These are phyloP conservation scores for Zelostemma sp. DNA, from an alignment of 1,140 invertebrate species.

Conservation along the genomic window DNA sequence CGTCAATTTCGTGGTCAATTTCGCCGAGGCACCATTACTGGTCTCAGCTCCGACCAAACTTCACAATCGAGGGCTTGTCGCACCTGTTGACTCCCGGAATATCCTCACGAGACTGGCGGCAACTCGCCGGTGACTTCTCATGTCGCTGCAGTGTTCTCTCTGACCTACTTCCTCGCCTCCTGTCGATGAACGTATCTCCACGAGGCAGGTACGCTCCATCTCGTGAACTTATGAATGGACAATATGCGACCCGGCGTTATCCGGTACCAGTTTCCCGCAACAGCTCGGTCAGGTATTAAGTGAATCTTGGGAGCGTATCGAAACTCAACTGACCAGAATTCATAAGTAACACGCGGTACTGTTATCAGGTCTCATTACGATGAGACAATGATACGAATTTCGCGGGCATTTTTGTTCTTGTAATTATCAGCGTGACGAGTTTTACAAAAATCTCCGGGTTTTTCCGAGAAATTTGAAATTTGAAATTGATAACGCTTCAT, in stretches of 20 bases:
- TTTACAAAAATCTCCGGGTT: too few species aligned
- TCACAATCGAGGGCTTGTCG: slow-evolving; percentile 40
- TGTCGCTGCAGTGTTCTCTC: slow-evolving; percentile 57
- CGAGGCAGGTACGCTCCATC: slow-evolving; percentile 8
- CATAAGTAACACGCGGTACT: background rate
- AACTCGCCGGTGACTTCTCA: slow-evolving; percentile 58
- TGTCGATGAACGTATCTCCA: slow-evolving; percentile 33
- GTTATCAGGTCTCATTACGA: background rate
- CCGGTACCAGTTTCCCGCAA: background rate
- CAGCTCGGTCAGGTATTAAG: background rate
- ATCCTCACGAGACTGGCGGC: slow-evolving; percentile 68
- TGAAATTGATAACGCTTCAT: too few species aligned
- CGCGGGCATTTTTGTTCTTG: too few species aligned
- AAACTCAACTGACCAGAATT: background rate
- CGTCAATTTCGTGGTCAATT: background rate
- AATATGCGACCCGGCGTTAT: background rate
- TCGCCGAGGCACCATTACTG: slow-evolving; percentile 16
- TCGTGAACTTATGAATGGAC: slow-evolving; percentile 18
- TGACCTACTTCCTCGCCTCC: slow-evolving; percentile 60
- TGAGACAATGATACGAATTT: too few species aligned
- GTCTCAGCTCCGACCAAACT: slow-evolving; percentile 15
- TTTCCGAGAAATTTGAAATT: too few species aligned
- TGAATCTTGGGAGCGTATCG: background rate
- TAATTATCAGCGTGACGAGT: too few species aligned
- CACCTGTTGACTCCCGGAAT: slow-evolving; percentile 70